Base-by-base conservation (phyloP, 2,113 vertebrate species). In the Pavo muticus region DNA sequence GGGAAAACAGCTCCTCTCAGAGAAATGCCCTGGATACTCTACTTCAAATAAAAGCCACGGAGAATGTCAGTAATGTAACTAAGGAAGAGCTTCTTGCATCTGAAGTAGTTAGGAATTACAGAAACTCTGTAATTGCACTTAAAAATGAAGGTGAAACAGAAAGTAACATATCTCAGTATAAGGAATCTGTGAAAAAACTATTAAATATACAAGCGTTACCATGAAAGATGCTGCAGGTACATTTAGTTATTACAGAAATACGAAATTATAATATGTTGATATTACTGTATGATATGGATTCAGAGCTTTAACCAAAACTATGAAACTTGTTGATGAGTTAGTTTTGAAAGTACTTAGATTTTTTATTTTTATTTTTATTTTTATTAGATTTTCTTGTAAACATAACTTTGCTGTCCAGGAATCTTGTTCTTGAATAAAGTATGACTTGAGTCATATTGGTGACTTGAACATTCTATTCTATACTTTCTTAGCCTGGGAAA, bases 81-180 rank as follows among this genome's bases (percentile, higher is more conserved):
- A 65, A 91, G 73, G 98, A 98, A 86, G 97, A 98, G 84, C 97
- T 99, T 20, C 98, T 99, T 77, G 95, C 93, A 10, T 98, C 96
- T 15, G 73, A 94, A 4, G 98, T 97, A 54, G 98, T 99, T 40
- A 97, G 98, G 88, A 98, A 98, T 87, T 99, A 99, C 79, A 98
- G 95, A 92, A 97, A 98, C n/a, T 98, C 98, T 0, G 95, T 99
- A 61, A 93, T 89, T 32, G 97, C 93, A 4, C 96, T 99, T 84
- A 99, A 99, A 97, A 99, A 99, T 2, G 97, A 99, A 74, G 99
- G 98, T 4, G 99, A 99, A 80, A 98, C 84, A 8, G 98, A 99
- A 91, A 80, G 88, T 27, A 97, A 89, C 61, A 57, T 99, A 84
- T 95, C 95, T 68, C 97, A 96, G 90, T 99, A 99, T 97, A 99